These are phyloP conservation scores for Dendroctonus valens DNA, from an alignment of 1,140 invertebrate species.

Conservation along the genomic window DNA sequence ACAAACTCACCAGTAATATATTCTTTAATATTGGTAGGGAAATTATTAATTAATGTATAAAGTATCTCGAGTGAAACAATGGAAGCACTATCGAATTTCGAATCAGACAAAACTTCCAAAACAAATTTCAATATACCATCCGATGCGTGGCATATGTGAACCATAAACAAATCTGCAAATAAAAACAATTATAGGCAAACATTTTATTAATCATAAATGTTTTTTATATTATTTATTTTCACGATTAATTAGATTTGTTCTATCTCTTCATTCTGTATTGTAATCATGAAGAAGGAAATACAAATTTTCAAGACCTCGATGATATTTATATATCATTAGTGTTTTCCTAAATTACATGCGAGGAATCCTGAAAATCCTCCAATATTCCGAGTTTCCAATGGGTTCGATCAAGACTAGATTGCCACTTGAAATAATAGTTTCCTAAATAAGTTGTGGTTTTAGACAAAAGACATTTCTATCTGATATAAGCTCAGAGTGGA, in stretches of 20 bases:
- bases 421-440: too few relatives aligned
- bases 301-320: too few relatives aligned
- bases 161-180: conserved; percentile 40
- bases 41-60: conserved; percentile 41
- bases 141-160: conserved; percentile 38
- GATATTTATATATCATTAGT: too few relatives aligned
- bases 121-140: conserved; percentile 38
- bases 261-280: neutral
- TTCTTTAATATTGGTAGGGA: conserved; percentile 35
- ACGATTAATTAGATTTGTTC: neutral
- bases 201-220: conserved; percentile 5
- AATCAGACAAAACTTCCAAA: conserved; percentile 20
- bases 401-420: too few relatives aligned
- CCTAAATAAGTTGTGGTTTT: too few relatives aligned
- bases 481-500: too few relatives aligned
- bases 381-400: too few relatives aligned
- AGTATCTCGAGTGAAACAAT: conserved; percentile 38
- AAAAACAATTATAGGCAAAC: neutral
- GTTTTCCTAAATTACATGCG: neutral
- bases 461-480: too few relatives aligned
- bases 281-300: neutral
- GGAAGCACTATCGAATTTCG: conserved; percentile 34
- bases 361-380: neutral
- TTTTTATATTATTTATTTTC: conserved; percentile 5
- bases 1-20: conserved; percentile 18